Evolutionary conservation across 2,888 invertebrate species (phyloP), one percentile per base, ranked within the genome.

Genomic region (Ormia ochracea): DNA sequence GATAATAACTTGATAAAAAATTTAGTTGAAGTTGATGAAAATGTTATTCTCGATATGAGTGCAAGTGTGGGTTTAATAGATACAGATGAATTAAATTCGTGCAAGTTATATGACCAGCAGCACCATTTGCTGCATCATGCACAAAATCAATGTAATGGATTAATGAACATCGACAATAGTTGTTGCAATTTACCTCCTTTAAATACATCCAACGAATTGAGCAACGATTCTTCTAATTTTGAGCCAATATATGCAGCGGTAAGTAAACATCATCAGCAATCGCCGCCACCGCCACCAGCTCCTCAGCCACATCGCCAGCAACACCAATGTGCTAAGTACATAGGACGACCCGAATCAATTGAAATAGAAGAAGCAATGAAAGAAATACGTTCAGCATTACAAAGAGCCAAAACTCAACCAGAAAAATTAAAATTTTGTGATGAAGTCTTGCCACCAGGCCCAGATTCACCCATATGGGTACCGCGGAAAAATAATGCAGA

Each of bases 371-470:
- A 95, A 84, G 94, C 95, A 41, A 93, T 95, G 85, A 95, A 95
- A 87, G 96, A 96, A 84, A 96, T 96, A 84, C 93, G 96, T 63
- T 93, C 95, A 85, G 94, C 93, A 81, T 90, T 95, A 82, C 96
- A 93, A 90, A 87, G 87, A 3, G 89, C 88, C 38, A 89, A 90
- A 83, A 85, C 88, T 9, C 86, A 89, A 72, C 87, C 89, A n/a
- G 89, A 88, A 43, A 89, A 89, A 82, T 81, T 88, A 0, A 89
- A 88, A 80, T 86, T 85, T 75, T 88, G 87, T 73, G 89, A 89
- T 81, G 89, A 89, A 61, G 86, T 88, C 2, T 72, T 88, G 76
- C 86, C 88, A 3, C 85, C 85, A 2, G 88, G 86, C 61, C 86
- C 86, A 3, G 88, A 89, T 17, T 90, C 90, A 5, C 90, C 90